Evolutionary conservation across 1,140 invertebrate species (phyloP), one percentile per base, ranked within the genome.

Genomic region (Sipha flava): DNA sequence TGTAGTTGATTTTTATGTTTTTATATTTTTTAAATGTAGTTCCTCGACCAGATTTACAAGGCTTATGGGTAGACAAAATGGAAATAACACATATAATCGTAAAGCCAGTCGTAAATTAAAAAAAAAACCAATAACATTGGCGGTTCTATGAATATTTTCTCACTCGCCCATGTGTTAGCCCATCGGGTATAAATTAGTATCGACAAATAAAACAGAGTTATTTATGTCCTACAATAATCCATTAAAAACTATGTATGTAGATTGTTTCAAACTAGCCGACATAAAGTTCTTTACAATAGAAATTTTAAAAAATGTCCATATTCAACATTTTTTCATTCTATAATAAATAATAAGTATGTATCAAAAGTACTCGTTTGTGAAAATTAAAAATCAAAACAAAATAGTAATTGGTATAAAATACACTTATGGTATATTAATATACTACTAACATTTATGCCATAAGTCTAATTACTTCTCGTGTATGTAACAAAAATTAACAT

Each of bases 131-230:
- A 75, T 75, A 54, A 40, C 70, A 75, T 75, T 70, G 40, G 66
- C 64, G 37, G 21, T 47, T n/a, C 14, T 75, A 75, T 75, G 49
- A 70, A 70, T 70, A 70, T 70, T 70, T 70, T 70, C 43, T 70
- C 66, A 70, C 66, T 70, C 66, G 43, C 66, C 47, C 70, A 54
- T 75, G 70, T 75, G 45, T 75, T 75, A 75, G 70, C 47, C 70
- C 45, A 75, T 70, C 66, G 66, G 70, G 70, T 75, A 75, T 75
- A 75, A 75, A 75, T 75, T 52, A 75, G 70, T 75, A 75, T 75
- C 49, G 70, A 75, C 70, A 54, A 75, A 75, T 52, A 75, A 75
- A 75, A 75, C 37, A 34, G 47, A 73, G 31, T 75, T 75, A 75
- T 75, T 75, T 75, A 75, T 75, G 70, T 54, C 23, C 45, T 26